Evolutionary conservation across 2,113 vertebrate species (phyloP).

Genomic region (Salvelinus alpinus): DNA sequence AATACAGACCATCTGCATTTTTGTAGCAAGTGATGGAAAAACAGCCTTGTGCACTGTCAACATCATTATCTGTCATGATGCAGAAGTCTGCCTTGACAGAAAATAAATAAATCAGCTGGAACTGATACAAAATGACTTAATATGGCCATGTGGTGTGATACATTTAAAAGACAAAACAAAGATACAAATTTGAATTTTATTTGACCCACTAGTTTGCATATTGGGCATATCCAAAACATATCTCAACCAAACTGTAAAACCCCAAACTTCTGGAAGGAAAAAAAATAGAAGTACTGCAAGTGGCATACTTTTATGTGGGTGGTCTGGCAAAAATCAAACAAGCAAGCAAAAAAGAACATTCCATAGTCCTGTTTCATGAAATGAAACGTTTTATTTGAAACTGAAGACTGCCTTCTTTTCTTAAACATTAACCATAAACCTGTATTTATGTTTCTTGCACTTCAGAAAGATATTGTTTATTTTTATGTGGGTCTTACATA

Average conservation of each 20-base stretch:
- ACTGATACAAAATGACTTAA: conserved; percentile 89
- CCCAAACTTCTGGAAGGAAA: conserved; percentile 27
- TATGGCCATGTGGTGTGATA: conserved; percentile 73
- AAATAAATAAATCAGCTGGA: conserved; percentile 98
- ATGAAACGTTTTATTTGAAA: conserved; percentile 81
- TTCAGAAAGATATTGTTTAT: conserved; percentile 82
- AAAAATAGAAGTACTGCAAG: conserved; percentile 45
- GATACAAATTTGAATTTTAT: conserved; percentile 60
- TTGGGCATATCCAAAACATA: conserved; percentile 36
- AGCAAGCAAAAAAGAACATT: conserved; percentile 75
- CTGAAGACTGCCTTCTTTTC: conserved; percentile 79
- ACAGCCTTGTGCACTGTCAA: conserved; percentile 90
- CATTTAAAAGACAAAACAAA: conserved; percentile 46
- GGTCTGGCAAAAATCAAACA: conserved; percentile 71
- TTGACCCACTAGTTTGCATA: conserved; percentile 51
- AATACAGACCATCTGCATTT: conserved; percentile 96
- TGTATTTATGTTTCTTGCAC: conserved; percentile 84
- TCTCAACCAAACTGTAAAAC: conserved; percentile 55
- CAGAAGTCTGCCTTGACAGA: conserved; percentile 77
- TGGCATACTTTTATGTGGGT: conserved; percentile 69
- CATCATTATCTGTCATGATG: conserved; percentile 87
- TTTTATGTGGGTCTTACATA: conserved; percentile 81
- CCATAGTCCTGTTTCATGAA: conserved; percentile 80
- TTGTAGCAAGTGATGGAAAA: conserved; percentile 96
- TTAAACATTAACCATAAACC: conserved; percentile 76